phyloP scores from a whole-genome alignment of 2,113 vertebrate genomes.

The Chloropsis cyanopogon region DNA sequence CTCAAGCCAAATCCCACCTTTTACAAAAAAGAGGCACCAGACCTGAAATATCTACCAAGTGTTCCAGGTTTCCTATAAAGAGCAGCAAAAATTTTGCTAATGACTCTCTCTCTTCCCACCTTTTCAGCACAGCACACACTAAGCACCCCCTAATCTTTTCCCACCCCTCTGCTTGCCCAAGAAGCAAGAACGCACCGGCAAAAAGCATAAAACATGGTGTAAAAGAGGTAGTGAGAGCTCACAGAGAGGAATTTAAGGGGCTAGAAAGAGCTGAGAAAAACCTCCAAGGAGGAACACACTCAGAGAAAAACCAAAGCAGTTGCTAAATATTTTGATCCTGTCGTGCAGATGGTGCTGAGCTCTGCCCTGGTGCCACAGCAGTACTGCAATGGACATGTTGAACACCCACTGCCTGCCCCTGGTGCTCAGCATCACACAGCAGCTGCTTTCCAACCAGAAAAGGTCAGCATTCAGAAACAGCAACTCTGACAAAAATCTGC shows the following conservation, averaged over 20 bases:
- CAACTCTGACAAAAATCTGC: not conserved
- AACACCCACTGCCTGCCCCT: not conserved
- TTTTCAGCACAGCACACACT: not conserved
- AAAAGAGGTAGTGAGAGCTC: constrained; percentile 43
- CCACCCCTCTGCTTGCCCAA: not conserved
- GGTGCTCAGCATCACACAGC: not conserved
- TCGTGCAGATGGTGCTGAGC: not conserved
- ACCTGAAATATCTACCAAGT: not conserved
- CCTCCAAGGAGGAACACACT: not conserved
- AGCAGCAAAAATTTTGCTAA: not conserved
- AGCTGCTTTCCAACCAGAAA: not conserved
- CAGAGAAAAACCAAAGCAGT: not conserved
- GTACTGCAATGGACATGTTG: not conserved
- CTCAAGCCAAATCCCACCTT: not conserved
- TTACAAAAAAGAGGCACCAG: not conserved
- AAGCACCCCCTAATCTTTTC: not conserved
- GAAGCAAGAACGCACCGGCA: not conserved
- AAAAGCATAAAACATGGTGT: not conserved
- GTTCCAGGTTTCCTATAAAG: not conserved
- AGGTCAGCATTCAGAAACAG: not conserved
- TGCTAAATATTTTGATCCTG: not conserved
- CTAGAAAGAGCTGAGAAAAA: not conserved
- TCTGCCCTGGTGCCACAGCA: not conserved
- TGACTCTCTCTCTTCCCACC: not conserved
- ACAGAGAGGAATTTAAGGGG: not conserved